A percentile compares a stretch with the other conserved stretches of the same genome.
phyloP scores from a whole-genome alignment of 2,113 vertebrate species.

The Perccottus glenii region DNA sequence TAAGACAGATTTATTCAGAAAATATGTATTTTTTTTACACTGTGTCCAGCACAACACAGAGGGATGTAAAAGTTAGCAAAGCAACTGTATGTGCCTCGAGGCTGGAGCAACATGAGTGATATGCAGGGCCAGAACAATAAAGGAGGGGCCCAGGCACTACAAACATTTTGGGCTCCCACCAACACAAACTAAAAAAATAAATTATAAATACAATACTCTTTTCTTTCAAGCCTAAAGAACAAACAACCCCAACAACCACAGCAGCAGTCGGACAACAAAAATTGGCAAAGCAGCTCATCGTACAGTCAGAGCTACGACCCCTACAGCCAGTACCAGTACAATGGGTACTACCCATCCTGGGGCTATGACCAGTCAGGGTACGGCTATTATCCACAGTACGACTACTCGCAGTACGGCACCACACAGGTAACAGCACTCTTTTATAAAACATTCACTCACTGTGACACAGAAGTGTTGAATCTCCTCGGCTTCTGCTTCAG shows the following conservation, averaged over 20 bases:
- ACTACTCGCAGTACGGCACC: conserved; percentile 85
- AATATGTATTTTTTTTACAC: too few relatives aligned
- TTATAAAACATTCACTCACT: too few relatives aligned
- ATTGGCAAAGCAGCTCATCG: conserved; percentile 83
- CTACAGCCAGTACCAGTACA: conserved; percentile 81
- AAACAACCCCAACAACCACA: conserved; percentile 35
- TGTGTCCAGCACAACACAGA: too few relatives aligned
- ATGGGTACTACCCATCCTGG: conserved; percentile 89
- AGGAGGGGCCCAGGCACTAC: too few relatives aligned
- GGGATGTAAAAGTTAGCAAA: too few relatives aligned
- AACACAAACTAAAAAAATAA: too few relatives aligned
- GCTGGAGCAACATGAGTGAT: too few relatives aligned
- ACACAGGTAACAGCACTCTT: conserved; percentile 80
- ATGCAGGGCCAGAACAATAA: too few relatives aligned
- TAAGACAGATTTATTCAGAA: too few relatives aligned
- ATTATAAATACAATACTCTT: neutral
- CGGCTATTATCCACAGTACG: conserved; percentile 90
- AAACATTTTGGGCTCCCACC: too few relatives aligned
- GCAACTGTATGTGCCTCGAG: too few relatives aligned
- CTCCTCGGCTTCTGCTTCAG: neutral
- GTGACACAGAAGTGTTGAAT: neutral
- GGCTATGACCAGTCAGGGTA: conserved; percentile 90
- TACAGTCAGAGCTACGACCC: conserved; percentile 81
- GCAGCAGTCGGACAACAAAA: conserved; percentile 45
- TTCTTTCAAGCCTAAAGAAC: conserved; percentile 60